Evolutionary conservation across 2,888 invertebrate genomes (phyloP).

Genomic region (Phrixothrix hirtus): DNA sequence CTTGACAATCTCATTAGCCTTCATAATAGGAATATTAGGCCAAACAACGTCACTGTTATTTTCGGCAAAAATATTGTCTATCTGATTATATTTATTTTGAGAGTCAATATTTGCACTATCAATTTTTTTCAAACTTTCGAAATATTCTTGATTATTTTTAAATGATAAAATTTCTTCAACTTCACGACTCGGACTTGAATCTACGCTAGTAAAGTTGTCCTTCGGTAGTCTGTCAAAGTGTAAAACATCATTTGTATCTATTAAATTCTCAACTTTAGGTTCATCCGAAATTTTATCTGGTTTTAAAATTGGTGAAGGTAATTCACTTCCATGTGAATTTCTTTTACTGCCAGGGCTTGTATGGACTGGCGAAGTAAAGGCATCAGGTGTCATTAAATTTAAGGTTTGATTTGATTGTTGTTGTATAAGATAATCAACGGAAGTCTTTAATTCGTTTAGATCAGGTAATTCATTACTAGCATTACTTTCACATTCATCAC

Average conservation of each 20-base stretch:
- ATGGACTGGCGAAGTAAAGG: slow-evolving; percentile 68
- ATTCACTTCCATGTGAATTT: slow-evolving; percentile 30
- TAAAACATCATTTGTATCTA: slow-evolving; percentile 36
- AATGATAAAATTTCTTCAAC: slow-evolving; percentile 84
- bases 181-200: slow-evolving; percentile 87
- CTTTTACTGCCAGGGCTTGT: slow-evolving; percentile 34
- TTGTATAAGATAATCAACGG: slow-evolving; percentile 51
- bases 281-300: slow-evolving; percentile 35
- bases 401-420: slow-evolving; percentile 56
- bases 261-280: slow-evolving; percentile 42
- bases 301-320: slow-evolving; percentile 28
- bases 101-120: slow-evolving; percentile 27
- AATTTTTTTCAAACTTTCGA: slow-evolving; percentile 46
- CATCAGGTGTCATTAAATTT: slow-evolving; percentile 86
- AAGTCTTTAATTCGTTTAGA: slow-evolving; percentile 51
- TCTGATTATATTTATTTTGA: slow-evolving; percentile 37
- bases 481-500: slow-evolving; percentile 38
- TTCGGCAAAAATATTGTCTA: slow-evolving; percentile 36
- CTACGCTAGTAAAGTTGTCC: slow-evolving; percentile 70
- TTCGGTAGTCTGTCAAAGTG: slow-evolving; percentile 38
- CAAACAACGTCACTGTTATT: slow-evolving; percentile 48
- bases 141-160: slow-evolving; percentile 57
- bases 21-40: slow-evolving; percentile 55
- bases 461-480: slow-evolving; percentile 42
- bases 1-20: slow-evolving; percentile 48